Evolutionary conservation across 2,113 vertebrate genomes (phyloP).

Genomic region (Vulpes lagopus): DNA sequence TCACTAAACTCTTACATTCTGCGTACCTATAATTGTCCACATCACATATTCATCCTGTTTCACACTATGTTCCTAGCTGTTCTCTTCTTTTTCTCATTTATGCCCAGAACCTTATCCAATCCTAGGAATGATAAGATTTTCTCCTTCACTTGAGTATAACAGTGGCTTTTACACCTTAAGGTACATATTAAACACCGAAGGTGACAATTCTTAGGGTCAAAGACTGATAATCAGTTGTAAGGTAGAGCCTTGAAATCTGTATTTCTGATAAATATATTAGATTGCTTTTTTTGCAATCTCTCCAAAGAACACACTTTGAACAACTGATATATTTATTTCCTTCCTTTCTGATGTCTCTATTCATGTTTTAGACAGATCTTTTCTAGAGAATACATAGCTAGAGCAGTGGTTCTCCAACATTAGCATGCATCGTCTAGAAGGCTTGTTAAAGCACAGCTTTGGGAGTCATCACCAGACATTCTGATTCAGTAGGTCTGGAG

Average conservation of each 20-base stretch:
- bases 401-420: neutral
- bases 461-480: neutral
- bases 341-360: neutral
- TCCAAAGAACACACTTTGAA: neutral
- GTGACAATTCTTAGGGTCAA: neutral
- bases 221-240: neutral
- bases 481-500: neutral
- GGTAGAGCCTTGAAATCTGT: neutral
- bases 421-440: neutral
- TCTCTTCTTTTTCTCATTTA: neutral
- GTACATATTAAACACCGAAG: neutral
- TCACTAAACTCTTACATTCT: neutral
- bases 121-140: neutral
- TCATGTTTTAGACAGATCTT: neutral
- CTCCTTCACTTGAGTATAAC: neutral
- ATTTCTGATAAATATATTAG: neutral
- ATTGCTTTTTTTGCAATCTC: neutral
- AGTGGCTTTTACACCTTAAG: neutral
- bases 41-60: neutral
- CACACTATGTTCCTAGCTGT: neutral
- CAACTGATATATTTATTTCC: neutral
- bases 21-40: neutral
- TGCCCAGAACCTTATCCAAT: neutral
- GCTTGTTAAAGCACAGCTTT: neutral
- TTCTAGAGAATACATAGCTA: neutral